Percentiles rank a stretch among this genome's conserved stretches.
Conservation (phyloP, 2,113 vertebrate genomes). For the Clarias magur region DNA sequence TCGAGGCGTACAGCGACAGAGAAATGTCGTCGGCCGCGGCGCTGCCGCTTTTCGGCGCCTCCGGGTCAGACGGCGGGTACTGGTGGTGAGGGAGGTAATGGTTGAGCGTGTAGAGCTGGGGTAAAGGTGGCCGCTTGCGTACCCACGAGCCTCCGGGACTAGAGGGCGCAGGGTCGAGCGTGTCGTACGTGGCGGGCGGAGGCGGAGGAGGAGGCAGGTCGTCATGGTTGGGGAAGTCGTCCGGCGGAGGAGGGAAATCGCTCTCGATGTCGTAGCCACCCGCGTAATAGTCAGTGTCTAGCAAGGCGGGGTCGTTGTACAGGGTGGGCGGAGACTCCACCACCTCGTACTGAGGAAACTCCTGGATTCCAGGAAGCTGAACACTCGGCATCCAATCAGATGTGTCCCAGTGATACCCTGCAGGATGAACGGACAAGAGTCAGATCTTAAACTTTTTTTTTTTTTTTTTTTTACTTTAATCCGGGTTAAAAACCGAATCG, state of each 20-base stretch:
- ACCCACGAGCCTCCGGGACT: constrained; percentile 74
- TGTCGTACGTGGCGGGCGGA: constrained; percentile 86
- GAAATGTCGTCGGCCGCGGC: constrained; percentile 83
- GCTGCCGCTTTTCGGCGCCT: constrained; percentile 73
- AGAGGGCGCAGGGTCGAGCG: constrained; percentile 74
- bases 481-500: background rate
- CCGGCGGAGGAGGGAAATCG: constrained; percentile 93
- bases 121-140: constrained; percentile 80
- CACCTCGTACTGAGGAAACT: constrained; percentile 94
- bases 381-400: constrained; percentile 99
- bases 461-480: background rate
- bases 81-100: constrained; percentile 89
- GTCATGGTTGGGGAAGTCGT: constrained; percentile 86
- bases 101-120: constrained; percentile 85
- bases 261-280: constrained; percentile 97
- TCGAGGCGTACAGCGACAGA: constrained; percentile 87
- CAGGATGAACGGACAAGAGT: background rate
- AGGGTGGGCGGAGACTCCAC: constrained; percentile 85
- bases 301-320: constrained; percentile 85
- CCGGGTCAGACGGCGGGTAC: constrained; percentile 80
- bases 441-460: background rate
- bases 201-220: constrained; percentile 89
- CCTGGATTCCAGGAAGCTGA: constrained; percentile 96
- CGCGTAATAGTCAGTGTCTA: constrained; percentile 97
- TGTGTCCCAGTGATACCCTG: constrained; percentile 99